Base-by-base conservation (phyloP, 2,113 vertebrate species). In the Syngnathus typhle region DNA sequence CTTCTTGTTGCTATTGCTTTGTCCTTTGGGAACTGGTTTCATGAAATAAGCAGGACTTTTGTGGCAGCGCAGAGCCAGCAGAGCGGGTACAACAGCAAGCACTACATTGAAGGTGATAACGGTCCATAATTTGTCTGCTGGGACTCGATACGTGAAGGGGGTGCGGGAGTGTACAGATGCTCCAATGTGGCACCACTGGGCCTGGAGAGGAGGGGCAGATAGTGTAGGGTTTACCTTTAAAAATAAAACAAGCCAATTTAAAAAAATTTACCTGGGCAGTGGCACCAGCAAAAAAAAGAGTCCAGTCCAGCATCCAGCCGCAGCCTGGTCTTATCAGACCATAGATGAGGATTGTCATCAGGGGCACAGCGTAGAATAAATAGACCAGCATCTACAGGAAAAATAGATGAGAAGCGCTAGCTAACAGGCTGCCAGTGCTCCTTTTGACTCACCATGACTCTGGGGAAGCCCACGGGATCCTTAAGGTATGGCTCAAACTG, bases 401-500 rank as follows among this genome's bases (percentile, higher is more conserved):
- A 64, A 32, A 32, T 32, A 32, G n/a, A 52, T 9, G 19, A 52
- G 8, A 52, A 3, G 19, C 49, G 19, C 49, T n/a, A 51, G 19
- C 49, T 4, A 9, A 1, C 19, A 21, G 49, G 6, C 12, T 15
- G 23, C 23, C 23, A 23, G 23, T 23, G 12, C 4, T 6, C 62
- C 52, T 44, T 2, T 36, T 10, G 8, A 70, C 91, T 84, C 61
- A 98, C 96, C 94, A 91, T 95, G 60, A 98, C 84, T 70, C 92
- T 94, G 27, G 96, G 93, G 70, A 97, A 99, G 18, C 90, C 93
- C 0, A 95, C 94, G 0, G 94, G 94, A 75, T 98, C 96, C 19
- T 94, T 92, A 82, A 99, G 92, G 71, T 96, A 98, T 0, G 96
- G 96, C 80, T 99, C 96, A 1, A 91, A 94, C 83, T 94, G 95